Conservation (phyloP, 2,888 invertebrate genomes). For the Campopleginae sp. region DNA sequence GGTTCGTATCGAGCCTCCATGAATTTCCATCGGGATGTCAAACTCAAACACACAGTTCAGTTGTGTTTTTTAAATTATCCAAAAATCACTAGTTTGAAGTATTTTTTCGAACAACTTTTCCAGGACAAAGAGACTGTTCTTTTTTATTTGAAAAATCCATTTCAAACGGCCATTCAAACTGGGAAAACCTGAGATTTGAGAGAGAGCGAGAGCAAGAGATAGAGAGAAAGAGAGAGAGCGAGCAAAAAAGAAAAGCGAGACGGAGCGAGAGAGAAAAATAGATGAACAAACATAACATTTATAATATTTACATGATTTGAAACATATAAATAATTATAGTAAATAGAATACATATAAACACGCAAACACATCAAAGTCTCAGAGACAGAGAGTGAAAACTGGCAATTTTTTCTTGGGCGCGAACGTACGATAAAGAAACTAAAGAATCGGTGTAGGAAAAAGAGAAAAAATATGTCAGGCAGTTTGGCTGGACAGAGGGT, state of each 20-base stretch:
- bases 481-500: background rate
- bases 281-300: constrained; percentile 63
- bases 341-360: constrained; percentile 32
- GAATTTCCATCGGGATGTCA: background rate
- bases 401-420: background rate
- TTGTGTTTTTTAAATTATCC: background rate
- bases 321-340: constrained; percentile 44
- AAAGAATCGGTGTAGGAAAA: constrained; percentile 59
- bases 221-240: constrained; percentile 65
- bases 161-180: constrained; percentile 2
- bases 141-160: background rate
- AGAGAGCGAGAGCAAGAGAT: constrained; percentile 43
- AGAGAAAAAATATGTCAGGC: constrained; percentile 37
- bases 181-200: constrained; percentile 61
- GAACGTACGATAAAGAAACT: constrained; percentile 15
- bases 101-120: background rate
- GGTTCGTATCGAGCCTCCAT: background rate
- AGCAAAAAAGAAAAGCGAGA: constrained; percentile 66
- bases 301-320: constrained; percentile 29
- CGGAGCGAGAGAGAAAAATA: constrained; percentile 70
- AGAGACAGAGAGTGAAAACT: constrained; percentile 53
- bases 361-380: constrained; percentile 51
- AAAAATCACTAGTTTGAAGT: background rate
- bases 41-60: background rate
- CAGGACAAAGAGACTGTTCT: background rate